These are phyloP conservation scores for Dolichallabes microphthalmus DNA, from an alignment of 2,113 vertebrate species.

Conservation along the genomic window DNA sequence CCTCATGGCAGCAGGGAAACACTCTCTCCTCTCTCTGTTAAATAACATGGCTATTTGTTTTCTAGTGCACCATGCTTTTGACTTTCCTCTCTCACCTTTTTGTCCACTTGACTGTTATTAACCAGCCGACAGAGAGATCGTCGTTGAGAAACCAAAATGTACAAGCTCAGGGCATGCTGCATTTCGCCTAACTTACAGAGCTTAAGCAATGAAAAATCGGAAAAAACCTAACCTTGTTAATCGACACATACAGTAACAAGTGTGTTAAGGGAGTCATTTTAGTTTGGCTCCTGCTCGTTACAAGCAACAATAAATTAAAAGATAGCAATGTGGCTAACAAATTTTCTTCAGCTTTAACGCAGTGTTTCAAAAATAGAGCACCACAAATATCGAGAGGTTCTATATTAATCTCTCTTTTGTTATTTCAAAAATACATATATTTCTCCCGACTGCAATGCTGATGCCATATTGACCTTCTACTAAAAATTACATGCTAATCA, in stretches of 20 bases:
- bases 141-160: slow-evolving; percentile 1
- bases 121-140: not conserved
- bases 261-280: slow-evolving; percentile 18
- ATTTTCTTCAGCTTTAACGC: slow-evolving; percentile 24
- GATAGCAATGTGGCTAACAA: slow-evolving; percentile 12
- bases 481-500: slow-evolving; percentile 66
- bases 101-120: slow-evolving; percentile 14
- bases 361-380: slow-evolving; percentile 47
- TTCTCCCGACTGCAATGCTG: slow-evolving; percentile 58
- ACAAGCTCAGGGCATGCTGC: not conserved
- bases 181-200: not conserved
- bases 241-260: slow-evolving; percentile 35
- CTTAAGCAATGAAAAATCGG: not conserved
- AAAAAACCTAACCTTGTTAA: slow-evolving; percentile 13
- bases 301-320: slow-evolving; percentile 46
- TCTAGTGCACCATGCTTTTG: not conserved
- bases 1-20: slow-evolving; percentile 51
- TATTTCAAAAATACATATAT: slow-evolving; percentile 71
- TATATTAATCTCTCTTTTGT: slow-evolving; percentile 61
- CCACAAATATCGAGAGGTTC: slow-evolving; percentile 51
- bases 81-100: slow-evolving; percentile 12
- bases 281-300: slow-evolving; percentile 28
- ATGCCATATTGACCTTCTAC: slow-evolving; percentile 62
- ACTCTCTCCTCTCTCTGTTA: slow-evolving; percentile 25
- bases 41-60: slow-evolving; percentile 48